Percentiles rank a stretch among this genome's conserved stretches.
Evolutionary conservation across 2,113 vertebrate species (phyloP).

Genomic region (Copsychus sechellarum): DNA sequence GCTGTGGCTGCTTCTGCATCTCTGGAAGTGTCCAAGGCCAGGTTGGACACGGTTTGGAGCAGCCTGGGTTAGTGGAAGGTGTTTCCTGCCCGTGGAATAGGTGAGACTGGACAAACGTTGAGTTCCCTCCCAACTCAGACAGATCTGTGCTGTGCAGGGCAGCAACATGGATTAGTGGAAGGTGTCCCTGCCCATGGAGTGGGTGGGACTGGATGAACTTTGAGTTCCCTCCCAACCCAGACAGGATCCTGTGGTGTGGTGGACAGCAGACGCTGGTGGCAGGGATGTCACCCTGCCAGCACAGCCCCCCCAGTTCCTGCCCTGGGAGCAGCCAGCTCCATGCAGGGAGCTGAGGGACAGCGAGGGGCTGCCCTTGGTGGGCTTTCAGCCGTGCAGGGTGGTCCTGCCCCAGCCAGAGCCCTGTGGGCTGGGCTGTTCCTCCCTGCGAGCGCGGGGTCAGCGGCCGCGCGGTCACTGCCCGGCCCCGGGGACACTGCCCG

Average conservation of each 20-base stretch:
- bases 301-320: not conserved
- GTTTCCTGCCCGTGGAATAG: too few species aligned
- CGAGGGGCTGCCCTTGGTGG: rapidly evolving
- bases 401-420: not conserved
- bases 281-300: not conserved
- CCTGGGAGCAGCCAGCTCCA: too few species aligned
- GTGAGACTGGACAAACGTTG: too few species aligned
- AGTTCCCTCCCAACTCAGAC: too few species aligned
- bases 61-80: too few species aligned
- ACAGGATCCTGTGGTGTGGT: rapidly evolving
- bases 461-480: rapidly evolving
- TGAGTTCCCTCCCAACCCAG: not conserved
- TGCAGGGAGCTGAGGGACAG: not conserved
- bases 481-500: not conserved
- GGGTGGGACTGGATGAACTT: not conserved
- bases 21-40: not conserved
- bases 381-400: not conserved
- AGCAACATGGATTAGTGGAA: not conserved
- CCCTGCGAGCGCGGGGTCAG: rapidly evolving
- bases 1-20: too few species aligned
- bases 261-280: not conserved
- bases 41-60: not conserved
- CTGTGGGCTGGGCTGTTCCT: not conserved
- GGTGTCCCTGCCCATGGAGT: not conserved
- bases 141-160: too few species aligned